phyloP scores from a whole-genome alignment of 2,888 invertebrate species.

The Julus scanicus region DNA sequence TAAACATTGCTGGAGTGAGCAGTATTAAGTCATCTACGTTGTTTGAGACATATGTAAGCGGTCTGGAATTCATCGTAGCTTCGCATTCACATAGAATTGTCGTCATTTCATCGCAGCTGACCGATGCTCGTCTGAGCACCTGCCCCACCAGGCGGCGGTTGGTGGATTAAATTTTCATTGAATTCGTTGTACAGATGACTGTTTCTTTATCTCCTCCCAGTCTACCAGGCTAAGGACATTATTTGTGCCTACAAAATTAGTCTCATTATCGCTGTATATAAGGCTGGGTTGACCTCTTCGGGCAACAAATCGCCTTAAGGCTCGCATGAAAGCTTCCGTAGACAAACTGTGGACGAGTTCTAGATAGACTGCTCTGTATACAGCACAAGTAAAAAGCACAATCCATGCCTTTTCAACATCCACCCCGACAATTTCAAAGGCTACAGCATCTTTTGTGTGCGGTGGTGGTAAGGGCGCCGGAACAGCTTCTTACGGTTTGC shows the following conservation, averaged over 20 bases:
- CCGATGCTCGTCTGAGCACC: constrained; percentile 63
- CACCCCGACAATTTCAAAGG: background rate
- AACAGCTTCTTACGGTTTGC: background rate
- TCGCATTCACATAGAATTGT: constrained; percentile 63
- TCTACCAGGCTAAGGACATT: constrained; percentile 56
- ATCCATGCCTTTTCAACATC: constrained; percentile 52
- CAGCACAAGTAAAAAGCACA: constrained; percentile 62
- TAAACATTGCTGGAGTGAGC: constrained; percentile 58
- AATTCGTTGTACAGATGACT: constrained; percentile 58
- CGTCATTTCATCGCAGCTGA: constrained; percentile 62
- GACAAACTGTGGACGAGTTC: constrained; percentile 60
- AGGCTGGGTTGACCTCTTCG: constrained; percentile 60
- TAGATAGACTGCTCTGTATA: constrained; percentile 62
- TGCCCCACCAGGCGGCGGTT: constrained; percentile 67
- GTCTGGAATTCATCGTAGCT: constrained; percentile 63
- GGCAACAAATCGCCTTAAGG: constrained; percentile 60
- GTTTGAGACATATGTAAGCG: constrained; percentile 62
- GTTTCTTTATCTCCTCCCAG: constrained; percentile 55
- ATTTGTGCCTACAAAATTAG: constrained; percentile 61
- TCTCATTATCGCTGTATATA: constrained; percentile 62
- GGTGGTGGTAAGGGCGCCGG: background rate
- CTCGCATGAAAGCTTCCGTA: constrained; percentile 60
- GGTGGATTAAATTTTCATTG: constrained; percentile 65
- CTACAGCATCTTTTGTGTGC: background rate
- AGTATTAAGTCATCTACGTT: constrained; percentile 59